Conservation (phyloP, 2,113 vertebrate genomes). For the Rhea americana region DNA sequence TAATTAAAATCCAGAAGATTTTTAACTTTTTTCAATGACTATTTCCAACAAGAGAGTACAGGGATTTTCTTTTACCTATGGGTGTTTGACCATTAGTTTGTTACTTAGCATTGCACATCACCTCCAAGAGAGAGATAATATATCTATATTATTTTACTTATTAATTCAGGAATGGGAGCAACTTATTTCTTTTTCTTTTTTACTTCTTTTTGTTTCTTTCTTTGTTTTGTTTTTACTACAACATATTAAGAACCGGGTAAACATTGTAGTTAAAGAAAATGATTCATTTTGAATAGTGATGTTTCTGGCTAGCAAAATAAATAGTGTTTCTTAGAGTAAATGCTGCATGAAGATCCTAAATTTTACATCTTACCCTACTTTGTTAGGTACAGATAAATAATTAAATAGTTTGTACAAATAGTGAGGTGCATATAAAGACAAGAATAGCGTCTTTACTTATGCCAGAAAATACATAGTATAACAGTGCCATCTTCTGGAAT, state of each 20-base stretch:
- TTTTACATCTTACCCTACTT: background rate
- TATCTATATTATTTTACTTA: background rate
- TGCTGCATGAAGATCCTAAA: background rate
- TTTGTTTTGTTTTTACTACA: background rate
- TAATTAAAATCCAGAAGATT: background rate
- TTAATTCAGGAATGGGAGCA: background rate
- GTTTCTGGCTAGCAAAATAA: background rate
- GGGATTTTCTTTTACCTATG: too few species aligned
- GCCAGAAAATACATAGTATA: slow-evolving; percentile 19
- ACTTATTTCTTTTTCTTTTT: background rate
- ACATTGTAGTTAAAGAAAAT: background rate
- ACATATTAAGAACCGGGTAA: background rate
- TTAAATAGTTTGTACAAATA: background rate
- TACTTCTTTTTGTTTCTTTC: background rate
- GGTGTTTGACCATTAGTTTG: too few species aligned
- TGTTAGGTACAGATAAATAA: slow-evolving; percentile 27
- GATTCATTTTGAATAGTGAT: background rate
- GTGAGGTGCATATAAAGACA: background rate
- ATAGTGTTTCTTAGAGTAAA: background rate
- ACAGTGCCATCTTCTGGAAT: slow-evolving; percentile 78
- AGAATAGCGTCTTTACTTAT: background rate
- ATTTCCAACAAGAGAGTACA: background rate
- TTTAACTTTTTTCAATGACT: background rate
- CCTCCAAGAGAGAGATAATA: background rate
- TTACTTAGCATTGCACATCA: too few species aligned